Conservation (phyloP, 1,140 invertebrate species). For the Tyrophagus putrescentiae region DNA sequence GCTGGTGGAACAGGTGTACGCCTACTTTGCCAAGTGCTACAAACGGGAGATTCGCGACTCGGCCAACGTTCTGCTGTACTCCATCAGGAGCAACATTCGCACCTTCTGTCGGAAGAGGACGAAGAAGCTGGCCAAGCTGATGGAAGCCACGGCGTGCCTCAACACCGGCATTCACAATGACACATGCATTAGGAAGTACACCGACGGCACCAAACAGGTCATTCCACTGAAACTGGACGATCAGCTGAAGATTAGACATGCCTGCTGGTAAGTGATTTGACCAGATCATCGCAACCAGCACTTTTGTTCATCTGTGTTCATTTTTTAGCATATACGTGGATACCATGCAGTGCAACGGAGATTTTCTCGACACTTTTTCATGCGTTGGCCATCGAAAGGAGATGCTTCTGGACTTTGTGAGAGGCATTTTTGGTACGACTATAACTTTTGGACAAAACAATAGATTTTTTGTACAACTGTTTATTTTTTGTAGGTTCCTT, state of each 20-base stretch:
- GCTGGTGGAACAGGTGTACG: neutral
- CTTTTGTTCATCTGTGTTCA: neutral
- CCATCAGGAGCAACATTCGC: conserved; percentile 6
- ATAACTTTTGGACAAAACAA: too few species aligned
- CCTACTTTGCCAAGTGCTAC: conserved; percentile 12
- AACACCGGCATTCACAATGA: neutral
- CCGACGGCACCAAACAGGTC: neutral
- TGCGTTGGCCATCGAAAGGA: neutral
- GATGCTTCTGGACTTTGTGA: neutral
- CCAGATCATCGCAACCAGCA: neutral
- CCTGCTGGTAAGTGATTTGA: conserved; percentile 10
- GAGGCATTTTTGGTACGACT: conserved; percentile 2
- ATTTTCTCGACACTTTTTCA: neutral
- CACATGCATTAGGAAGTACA: neutral
- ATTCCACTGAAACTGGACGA: neutral
- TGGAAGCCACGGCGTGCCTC: neutral
- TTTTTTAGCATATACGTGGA: conserved; percentile 1
- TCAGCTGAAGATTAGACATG: conserved; percentile 8
- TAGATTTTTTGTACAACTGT: too few species aligned
- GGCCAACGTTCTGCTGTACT: conserved; percentile 17
- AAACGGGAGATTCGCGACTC: neutral
- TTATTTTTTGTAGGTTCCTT: too few species aligned
- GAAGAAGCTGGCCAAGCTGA: conserved; percentile 1
- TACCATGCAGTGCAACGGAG: neutral
- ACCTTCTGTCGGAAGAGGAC: conserved; percentile 12